Conservation (phyloP, 2,888 invertebrate species). For the Leptinotarsa haldemani region DNA sequence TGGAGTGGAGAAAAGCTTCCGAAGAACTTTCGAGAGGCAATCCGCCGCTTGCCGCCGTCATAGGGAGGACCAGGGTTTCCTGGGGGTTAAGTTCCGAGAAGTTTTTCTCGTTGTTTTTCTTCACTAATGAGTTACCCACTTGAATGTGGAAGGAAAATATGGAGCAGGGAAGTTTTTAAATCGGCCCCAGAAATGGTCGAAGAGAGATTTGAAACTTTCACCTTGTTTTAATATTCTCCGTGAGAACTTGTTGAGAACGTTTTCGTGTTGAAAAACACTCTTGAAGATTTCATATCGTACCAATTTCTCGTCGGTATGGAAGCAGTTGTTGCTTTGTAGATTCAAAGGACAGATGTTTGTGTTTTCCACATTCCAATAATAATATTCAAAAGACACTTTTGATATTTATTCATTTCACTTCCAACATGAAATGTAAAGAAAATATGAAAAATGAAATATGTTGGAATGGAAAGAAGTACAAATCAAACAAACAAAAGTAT, state of each 20-base stretch:
- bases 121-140: constrained; percentile 18
- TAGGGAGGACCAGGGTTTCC: neutral
- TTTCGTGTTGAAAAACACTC: neutral
- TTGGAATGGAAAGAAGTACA: too few relatives aligned
- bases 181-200: neutral
- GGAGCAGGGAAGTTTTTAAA: neutral
- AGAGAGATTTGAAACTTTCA: neutral
- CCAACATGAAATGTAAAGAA: too few relatives aligned
- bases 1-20: constrained; percentile 39
- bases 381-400: too few relatives aligned
- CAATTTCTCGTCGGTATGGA: too few relatives aligned
- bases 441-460: too few relatives aligned
- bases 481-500: too few relatives aligned
- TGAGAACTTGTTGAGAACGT: neutral
- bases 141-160: constrained; percentile 13
- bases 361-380: too few relatives aligned
- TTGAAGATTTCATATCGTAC: too few relatives aligned
- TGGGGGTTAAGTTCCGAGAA: neutral
- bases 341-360: too few relatives aligned
- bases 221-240: neutral
- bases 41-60: neutral
- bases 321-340: too few relatives aligned
- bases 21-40: constrained; percentile 32
- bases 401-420: too few relatives aligned
- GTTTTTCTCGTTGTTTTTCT: constrained; percentile 16